A percentile compares a stretch with the other conserved stretches of the same genome.
Conservation (phyloP, 2,888 invertebrate species). For the Pammene fasciana region DNA sequence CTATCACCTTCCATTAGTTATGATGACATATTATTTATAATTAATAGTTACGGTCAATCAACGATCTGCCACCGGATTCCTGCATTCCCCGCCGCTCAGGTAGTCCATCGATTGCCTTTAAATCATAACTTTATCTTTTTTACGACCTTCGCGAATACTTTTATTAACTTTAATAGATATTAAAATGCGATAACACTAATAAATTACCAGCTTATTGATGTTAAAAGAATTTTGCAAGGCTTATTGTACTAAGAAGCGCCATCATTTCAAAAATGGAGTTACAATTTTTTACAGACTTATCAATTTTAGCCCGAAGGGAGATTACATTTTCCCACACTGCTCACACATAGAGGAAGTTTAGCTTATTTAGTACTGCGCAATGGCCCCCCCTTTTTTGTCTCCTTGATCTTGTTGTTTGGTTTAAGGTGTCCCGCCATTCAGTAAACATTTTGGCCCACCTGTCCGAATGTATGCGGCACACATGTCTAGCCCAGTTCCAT, state of each 20-base stretch:
- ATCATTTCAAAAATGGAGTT: too few relatives aligned
- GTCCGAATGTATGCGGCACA: too few relatives aligned
- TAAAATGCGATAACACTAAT: slow-evolving; percentile 35
- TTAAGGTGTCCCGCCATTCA: too few relatives aligned
- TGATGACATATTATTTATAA: slow-evolving; percentile 48
- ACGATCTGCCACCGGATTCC: slow-evolving; percentile 79
- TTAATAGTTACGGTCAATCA: slow-evolving; percentile 76
- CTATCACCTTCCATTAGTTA: background rate
- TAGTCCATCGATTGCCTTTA: slow-evolving; percentile 60
- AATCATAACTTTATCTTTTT: slow-evolving; percentile 58
- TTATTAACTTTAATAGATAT: slow-evolving; percentile 43
- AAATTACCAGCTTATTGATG: background rate
- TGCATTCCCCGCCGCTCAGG: slow-evolving; percentile 59
- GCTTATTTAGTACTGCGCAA: too few relatives aligned
- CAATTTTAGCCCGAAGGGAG: too few relatives aligned
- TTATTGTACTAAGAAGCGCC: background rate
- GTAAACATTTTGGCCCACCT: too few relatives aligned
- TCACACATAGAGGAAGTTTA: too few relatives aligned
- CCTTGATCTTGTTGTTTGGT: too few relatives aligned
- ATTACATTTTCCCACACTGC: too few relatives aligned
- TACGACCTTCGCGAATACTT: slow-evolving; percentile 47
- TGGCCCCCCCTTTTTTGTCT: too few relatives aligned
- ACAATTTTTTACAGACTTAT: too few relatives aligned
- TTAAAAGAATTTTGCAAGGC: background rate
- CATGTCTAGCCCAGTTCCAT: too few relatives aligned